Conservation (phyloP, 2,888 invertebrate genomes). For the Lapara coniferarum region DNA sequence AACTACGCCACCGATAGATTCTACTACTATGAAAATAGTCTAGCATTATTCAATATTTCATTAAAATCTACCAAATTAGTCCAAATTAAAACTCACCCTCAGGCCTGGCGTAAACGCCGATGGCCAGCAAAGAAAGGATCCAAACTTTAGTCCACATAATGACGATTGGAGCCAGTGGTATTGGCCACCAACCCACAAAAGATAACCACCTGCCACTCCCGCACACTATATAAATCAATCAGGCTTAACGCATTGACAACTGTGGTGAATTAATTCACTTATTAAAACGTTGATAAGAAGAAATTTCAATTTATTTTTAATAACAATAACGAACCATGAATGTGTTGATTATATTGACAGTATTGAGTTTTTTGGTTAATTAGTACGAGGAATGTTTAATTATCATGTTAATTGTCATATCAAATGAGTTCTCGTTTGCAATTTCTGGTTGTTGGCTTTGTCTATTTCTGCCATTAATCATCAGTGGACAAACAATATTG, state of each 20-base stretch:
- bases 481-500: too few species aligned
- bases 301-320: slow-evolving; percentile 55
- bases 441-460: too few species aligned
- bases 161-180: slow-evolving; percentile 50
- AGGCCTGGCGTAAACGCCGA: slow-evolving; percentile 21
- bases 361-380: not conserved
- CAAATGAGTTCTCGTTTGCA: too few species aligned
- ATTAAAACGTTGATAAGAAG: slow-evolving; percentile 55
- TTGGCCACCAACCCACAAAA: slow-evolving; percentile 57
- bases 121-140: slow-evolving; percentile 10
- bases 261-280: slow-evolving; percentile 64
- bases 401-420: not conserved
- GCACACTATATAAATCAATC: slow-evolving; percentile 57
- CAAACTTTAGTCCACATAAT: slow-evolving; percentile 16
- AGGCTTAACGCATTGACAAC: slow-evolving; percentile 58
- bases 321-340: slow-evolving; percentile 55
- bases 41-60: too few species aligned
- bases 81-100: slow-evolving; percentile 20
- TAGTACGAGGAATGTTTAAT: not conserved
- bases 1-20: too few species aligned
- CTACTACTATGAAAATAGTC: too few species aligned
- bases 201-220: slow-evolving; percentile 43
- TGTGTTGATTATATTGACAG: slow-evolving; percentile 34
- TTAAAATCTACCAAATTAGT: not conserved
- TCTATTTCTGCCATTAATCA: too few species aligned